Conservation (phyloP, 2,113 vertebrate genomes). For the Dryoscopus gambensis region DNA sequence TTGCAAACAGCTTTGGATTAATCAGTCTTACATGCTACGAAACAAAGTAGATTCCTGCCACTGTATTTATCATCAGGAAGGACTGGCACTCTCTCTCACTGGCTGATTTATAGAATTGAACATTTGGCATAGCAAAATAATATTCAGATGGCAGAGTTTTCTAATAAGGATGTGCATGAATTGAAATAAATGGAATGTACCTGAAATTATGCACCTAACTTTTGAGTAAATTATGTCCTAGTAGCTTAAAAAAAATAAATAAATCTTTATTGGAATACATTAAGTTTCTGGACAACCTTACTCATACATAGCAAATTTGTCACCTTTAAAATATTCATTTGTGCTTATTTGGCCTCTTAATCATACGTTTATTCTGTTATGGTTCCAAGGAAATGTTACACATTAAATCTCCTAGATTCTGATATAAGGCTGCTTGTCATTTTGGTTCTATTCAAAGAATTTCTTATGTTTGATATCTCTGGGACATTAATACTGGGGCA, state of each 20-base stretch:
- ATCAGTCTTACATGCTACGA: constrained; percentile 37
- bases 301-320: background rate
- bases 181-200: constrained; percentile 27
- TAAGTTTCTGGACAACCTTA: background rate
- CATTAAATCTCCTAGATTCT: constrained; percentile 20
- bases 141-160: constrained; percentile 26
- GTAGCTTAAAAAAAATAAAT: background rate
- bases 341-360: background rate
- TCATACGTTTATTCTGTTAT: background rate
- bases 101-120: constrained; percentile 46
- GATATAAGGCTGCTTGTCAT: background rate
- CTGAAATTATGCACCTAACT: constrained; percentile 16
- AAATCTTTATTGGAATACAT: background rate
- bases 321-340: background rate
- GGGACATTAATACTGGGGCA: background rate
- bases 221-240: background rate
- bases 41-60: constrained; percentile 53
- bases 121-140: constrained; percentile 14
- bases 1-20: constrained; percentile 62
- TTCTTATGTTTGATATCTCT: background rate
- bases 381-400: background rate
- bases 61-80: constrained; percentile 28
- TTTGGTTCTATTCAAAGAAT: background rate
- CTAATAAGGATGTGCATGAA: constrained; percentile 22
- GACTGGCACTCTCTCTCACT: constrained; percentile 4